phyloP scores from a whole-genome alignment of 2,888 invertebrate species.

The Dromius quadrimaculatus region DNA sequence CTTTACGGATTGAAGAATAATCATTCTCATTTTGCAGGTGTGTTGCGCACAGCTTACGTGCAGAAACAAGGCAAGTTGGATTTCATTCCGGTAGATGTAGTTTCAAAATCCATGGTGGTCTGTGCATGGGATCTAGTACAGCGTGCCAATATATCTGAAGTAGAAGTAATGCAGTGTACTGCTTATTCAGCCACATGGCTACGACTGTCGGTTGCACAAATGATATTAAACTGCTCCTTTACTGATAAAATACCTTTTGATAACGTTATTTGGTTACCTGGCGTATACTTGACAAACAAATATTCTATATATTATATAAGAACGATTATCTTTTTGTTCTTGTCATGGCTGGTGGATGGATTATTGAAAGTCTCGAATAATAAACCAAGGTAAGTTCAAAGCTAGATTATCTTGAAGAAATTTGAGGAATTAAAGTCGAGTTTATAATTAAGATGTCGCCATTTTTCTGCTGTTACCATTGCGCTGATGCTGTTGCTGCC shows the following conservation, averaged over 20 bases:
- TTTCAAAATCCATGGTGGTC: constrained; percentile 78
- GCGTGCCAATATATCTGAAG: neutral
- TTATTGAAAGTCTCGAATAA: neutral
- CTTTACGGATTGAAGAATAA: no score
- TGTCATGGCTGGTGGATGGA: neutral
- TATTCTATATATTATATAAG: neutral
- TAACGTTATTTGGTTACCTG: constrained; percentile 1
- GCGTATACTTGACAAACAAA: neutral
- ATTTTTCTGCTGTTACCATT: no score
- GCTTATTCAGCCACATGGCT: neutral
- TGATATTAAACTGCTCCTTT: neutral
- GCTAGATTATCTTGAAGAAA: no score
- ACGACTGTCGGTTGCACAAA: neutral
- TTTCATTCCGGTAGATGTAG: constrained; percentile 85
- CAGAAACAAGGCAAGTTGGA: constrained; percentile 75
- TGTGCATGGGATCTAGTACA: constrained; percentile 72
- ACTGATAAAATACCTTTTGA: neutral
- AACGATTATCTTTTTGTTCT: constrained; percentile 1
- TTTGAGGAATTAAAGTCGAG: no score
- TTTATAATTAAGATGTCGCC: no score
- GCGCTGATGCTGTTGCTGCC: no score
- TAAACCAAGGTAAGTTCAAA: constrained; percentile 12
- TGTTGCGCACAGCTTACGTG: constrained; percentile 77
- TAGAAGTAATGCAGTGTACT: constrained; percentile 16
- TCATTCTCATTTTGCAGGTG: no score